Conservation (phyloP, 2,797 vertebrate species). For the Molossus molossus region DNA sequence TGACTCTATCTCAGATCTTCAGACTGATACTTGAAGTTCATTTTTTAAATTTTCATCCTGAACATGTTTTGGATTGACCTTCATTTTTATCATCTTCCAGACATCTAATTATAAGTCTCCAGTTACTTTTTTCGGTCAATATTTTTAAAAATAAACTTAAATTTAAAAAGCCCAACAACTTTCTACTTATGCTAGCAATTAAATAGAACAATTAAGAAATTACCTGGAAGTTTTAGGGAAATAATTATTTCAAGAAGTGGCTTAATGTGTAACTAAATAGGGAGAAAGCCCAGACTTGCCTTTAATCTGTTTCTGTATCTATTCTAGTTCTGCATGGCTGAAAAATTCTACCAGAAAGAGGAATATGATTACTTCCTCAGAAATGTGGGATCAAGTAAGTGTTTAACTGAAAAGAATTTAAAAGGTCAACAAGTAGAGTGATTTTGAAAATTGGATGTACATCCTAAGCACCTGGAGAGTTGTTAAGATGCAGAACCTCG, state of each 20-base stretch:
- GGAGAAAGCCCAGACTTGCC: not conserved
- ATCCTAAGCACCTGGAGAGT: not conserved
- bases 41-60: conserved; percentile 65
- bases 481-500: not conserved
- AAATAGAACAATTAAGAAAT: conserved; percentile 40
- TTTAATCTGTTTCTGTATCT: not conserved
- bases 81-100: conserved; percentile 67
- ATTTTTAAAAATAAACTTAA: conserved; percentile 36
- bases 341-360: not conserved
- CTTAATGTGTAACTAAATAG: not conserved
- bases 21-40: conserved; percentile 64
- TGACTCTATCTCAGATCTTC: conserved; percentile 68
- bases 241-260: not conserved
- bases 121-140: conserved; percentile 68
- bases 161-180: not conserved
- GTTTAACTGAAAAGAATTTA: conserved; percentile 1
- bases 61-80: conserved; percentile 42
- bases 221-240: conserved; percentile 1
- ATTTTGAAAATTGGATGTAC: not conserved
- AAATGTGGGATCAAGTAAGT: not conserved
- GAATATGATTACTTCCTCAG: not conserved
- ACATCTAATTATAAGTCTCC: conserved; percentile 77
- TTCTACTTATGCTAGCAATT: conserved; percentile 16
- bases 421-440: not conserved
- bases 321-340: not conserved